A percentile compares a stretch with the other conserved stretches of the same genome.
Conservation (phyloP, 2,888 invertebrate genomes). For the Nematopogon swammerdamellus region DNA sequence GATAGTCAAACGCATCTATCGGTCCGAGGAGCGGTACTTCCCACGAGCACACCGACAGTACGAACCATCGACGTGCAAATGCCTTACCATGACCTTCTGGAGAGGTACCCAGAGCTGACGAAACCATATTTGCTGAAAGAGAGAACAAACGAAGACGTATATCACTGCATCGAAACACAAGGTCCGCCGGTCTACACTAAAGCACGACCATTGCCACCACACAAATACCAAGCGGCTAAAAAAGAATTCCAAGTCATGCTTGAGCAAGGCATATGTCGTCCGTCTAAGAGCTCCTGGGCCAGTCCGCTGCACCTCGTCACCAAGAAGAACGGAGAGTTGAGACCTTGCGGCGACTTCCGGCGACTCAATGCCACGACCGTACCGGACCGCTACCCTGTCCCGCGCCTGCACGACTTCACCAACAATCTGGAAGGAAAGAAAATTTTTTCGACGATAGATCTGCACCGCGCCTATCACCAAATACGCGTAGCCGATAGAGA, state of each 20-base stretch:
- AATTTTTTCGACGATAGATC: conserved; percentile 9
- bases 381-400: conserved; percentile 4
- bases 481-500: conserved; percentile 21
- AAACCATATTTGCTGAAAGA: too few species aligned
- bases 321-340: conserved; percentile 6
- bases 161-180: conserved; percentile 2
- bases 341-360: conserved; percentile 24
- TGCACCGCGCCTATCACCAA: conserved; percentile 20
- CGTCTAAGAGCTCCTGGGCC: conserved; percentile 7
- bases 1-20: background rate
- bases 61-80: too few species aligned
- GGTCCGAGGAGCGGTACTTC: too few species aligned
- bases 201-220: conserved; percentile 1
- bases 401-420: conserved; percentile 4
- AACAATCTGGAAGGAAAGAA: background rate
- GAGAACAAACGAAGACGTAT: background rate
- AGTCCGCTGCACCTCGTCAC: conserved; percentile 2
- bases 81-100: too few species aligned
- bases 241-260: conserved; percentile 8
- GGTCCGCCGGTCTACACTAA: conserved; percentile 1
- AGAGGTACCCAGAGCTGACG: too few species aligned
- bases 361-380: conserved; percentile 18
- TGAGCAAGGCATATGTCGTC: conserved; percentile 19
- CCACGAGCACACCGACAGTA: too few species aligned
- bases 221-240: conserved; percentile 1